Evolutionary conservation across 2,888 invertebrate genomes (phyloP), one percentile per base, ranked within the genome.

Genomic region (Phrixothrix hirtus): DNA sequence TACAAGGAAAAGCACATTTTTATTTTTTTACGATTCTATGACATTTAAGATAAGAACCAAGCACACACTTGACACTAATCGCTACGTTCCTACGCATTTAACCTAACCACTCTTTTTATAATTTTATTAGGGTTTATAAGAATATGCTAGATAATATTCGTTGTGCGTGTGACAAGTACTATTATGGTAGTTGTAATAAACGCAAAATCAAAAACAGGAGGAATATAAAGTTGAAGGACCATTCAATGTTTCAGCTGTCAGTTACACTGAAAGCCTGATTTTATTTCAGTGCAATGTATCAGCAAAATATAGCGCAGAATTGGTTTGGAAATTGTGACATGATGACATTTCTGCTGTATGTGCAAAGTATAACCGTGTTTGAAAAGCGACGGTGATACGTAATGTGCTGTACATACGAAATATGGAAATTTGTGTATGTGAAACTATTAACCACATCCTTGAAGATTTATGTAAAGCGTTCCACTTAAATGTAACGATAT

Each of bases 341-440:
- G 49, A 44, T 49, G 57, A 54, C 53, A 46, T 49, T 54, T 54
- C 27, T 54, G 57, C 57, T 45, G 29, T 36, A 30, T 43, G 43
- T 49, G 53, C 57, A 54, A 29, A 45, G 41, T 15, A 39, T 36
- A 31, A 41, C 43, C 47, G 52, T 49, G 46, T 46, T 56, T 49
- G 38, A 37, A 57, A 57, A 54, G 48, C 48, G 55, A 58, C 48
- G 51, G 52, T 35, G 32, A 51, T 55, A 58, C 58, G 55, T 58
- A 51, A 54, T 54, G 16, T 48, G 30, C 32, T 39, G 15, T 41
- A 17, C 47, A 48, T 48, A 48, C 7, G 7, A 5, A 21, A 3
- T 3, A 21, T 21, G 7, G 7, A 7, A 21, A 21, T 21, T n/a
- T n/a, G n/a, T n/a, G n/a, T n/a, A n/a, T n/a, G n/a, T n/a, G 21